phyloP scores from a whole-genome alignment of 2,113 vertebrate genomes.

The Paraplagusia blochii region DNA sequence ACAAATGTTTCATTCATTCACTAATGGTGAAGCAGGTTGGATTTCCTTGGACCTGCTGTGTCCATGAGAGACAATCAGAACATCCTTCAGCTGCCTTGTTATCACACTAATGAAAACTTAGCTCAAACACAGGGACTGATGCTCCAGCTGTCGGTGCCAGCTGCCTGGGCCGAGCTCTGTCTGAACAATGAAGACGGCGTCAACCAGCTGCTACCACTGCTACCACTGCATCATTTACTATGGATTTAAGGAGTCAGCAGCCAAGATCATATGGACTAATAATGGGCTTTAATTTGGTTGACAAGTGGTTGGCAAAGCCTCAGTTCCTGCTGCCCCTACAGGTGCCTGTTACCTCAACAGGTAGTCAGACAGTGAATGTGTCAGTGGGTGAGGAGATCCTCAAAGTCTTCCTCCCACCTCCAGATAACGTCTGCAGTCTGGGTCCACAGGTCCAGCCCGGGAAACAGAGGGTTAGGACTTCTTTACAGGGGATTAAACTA shows the following conservation, averaged over 20 bases:
- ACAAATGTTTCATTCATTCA: too few species aligned
- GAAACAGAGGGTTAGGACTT: too few species aligned
- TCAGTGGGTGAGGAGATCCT: too few species aligned
- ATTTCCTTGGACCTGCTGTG: too few species aligned
- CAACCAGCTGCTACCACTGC: not conserved
- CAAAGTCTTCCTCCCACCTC: too few species aligned
- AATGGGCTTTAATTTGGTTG: conserved; percentile 12
- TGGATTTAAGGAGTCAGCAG: conserved; percentile 30
- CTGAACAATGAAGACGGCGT: conserved; percentile 34
- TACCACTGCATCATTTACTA: conserved; percentile 22
- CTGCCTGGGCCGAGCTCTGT: conserved; percentile 34
- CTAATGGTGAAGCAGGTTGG: too few species aligned
- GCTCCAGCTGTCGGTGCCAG: conserved; percentile 36
- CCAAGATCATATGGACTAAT: conserved; percentile 28
- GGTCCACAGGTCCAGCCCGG: too few species aligned
- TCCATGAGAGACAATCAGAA: conserved; percentile 3
- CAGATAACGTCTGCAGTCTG: too few species aligned
- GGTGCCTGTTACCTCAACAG: too few species aligned
- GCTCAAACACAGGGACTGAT: conserved; percentile 25
- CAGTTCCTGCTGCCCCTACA: not conserved
- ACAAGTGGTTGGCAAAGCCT: conserved; percentile 1
- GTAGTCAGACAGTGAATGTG: too few species aligned
- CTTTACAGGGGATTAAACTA: too few species aligned
- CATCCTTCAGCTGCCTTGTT: conserved; percentile 26
- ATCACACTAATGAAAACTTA: conserved; percentile 36